Evolutionary conservation across 1,140 invertebrate genomes (phyloP), one percentile per base, ranked within the genome.

Genomic region (Cyrtorhinus lividipennis): DNA sequence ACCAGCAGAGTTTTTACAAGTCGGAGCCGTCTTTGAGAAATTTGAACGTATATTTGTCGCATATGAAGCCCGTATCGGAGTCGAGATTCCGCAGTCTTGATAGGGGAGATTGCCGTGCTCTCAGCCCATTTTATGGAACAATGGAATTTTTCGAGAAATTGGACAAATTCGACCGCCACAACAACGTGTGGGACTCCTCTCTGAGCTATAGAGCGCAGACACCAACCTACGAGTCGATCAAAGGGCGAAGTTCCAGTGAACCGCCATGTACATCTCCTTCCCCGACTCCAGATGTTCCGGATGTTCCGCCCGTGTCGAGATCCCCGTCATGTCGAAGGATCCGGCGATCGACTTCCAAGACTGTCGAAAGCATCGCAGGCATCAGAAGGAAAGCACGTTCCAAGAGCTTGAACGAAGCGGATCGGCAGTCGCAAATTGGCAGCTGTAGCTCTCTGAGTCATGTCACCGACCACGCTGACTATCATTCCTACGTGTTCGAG

Each of bases 51-150:
- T 87, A 87, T 70, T 73, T 88, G 38, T 74, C 79, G 15, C 77
- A 84, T 64, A 83, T 82, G 62, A 81, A 80, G 70, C 83, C 85
- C 15, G 85, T 87, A 0, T 81, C 80, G 2, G 78, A 84, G 66
- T 88, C 86, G 0, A 79, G 80, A 66, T 87, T 88, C 72, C 79
- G 78, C 68, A 79, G 77, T 64, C 80, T 82, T 74, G 85, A 88
- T 67, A 75, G 74, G 58, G 75, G 79, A 59, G 58, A 56, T 1
- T 45, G 75, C 1, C 67, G 76, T 45, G 75, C 72, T 58, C 72
- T 73, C 0, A 78, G 76, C 65, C 76, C 76, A 0, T 64, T 53
- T 65, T 72, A 69, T 26, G 71, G 73, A 67, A 68, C 71, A 0
- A 71, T 71, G 44, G 8, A 70, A 67, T 59, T 74, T 22, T 71